Evolutionary conservation across 1,140 invertebrate species (phyloP).

Genomic region (Radopholus similis): DNA sequence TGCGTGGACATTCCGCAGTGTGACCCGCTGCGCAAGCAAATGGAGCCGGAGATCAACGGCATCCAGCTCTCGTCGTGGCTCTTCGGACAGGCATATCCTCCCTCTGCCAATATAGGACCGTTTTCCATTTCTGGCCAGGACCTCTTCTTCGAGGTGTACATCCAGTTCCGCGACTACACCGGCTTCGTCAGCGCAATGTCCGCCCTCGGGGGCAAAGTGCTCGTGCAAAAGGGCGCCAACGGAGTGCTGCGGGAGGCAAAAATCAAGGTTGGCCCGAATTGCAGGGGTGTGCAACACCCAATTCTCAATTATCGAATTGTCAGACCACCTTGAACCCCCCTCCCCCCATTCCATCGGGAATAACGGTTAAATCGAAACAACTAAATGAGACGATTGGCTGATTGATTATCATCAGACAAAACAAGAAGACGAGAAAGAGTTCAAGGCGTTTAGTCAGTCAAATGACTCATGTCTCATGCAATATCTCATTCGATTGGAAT

Average conservation of each 20-base stretch:
- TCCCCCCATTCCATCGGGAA: too few relatives aligned
- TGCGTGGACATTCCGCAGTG: conserved; percentile 34
- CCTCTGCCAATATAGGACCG: too few relatives aligned
- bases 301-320: neutral
- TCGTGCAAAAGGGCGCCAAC: conserved; percentile 23
- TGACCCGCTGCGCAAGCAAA: conserved; percentile 29
- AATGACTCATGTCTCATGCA: too few relatives aligned
- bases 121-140: conserved; percentile 14
- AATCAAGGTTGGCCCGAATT: conserved; percentile 9
- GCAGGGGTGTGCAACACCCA: neutral
- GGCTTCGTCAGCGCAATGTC: conserved; percentile 23
- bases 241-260: conserved; percentile 27
- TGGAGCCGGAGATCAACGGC: conserved; percentile 31
- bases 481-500: neutral
- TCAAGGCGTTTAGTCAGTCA: too few relatives aligned
- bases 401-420: too few relatives aligned
- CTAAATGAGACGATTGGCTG: too few relatives aligned
- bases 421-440: too few relatives aligned
- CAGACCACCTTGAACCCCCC: neutral
- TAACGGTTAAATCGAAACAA: too few relatives aligned
- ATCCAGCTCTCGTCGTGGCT: conserved; percentile 33
- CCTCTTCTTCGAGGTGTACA: conserved; percentile 30
- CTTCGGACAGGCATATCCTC: conserved; percentile 22
- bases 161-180: conserved; percentile 28
- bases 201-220: conserved; percentile 24